A percentile compares a stretch with the other conserved stretches of the same genome.
Evolutionary conservation across 2,888 invertebrate species (phyloP).

Genomic region (Germaria angustata): DNA sequence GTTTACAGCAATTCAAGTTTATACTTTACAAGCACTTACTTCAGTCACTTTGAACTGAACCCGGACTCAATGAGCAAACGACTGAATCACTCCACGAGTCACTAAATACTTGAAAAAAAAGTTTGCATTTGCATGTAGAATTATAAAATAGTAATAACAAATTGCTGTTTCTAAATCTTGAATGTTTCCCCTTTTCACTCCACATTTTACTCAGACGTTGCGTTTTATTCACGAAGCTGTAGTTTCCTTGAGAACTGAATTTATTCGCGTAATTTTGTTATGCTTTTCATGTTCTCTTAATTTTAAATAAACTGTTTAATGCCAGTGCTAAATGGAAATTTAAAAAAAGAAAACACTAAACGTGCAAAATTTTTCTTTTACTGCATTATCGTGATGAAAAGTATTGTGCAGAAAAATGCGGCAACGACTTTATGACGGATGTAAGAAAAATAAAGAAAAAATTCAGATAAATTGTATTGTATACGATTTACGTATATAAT

Average conservation of each 20-base stretch:
- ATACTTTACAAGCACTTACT: slow-evolving; percentile 27
- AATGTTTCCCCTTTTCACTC: too few species aligned
- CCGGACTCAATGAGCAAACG: slow-evolving; percentile 43
- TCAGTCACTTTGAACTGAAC: slow-evolving; percentile 25
- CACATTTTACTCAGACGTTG: too few species aligned
- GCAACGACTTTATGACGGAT: slow-evolving; percentile 21
- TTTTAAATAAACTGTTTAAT: slow-evolving; percentile 25
- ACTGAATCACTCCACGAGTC: slow-evolving; percentile 1
- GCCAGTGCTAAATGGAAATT: not conserved
- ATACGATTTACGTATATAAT: too few species aligned
- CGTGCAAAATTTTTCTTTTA: slow-evolving; percentile 26
- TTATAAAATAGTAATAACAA: too few species aligned
- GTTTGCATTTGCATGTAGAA: too few species aligned
- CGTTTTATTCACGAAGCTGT: too few species aligned
- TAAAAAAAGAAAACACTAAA: not conserved
- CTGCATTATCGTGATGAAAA: slow-evolving; percentile 44
- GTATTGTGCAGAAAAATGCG: slow-evolving; percentile 14
- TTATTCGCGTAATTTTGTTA: not conserved
- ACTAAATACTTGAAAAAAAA: not conserved
- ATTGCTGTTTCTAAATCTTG: too few species aligned
- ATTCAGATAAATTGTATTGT: too few species aligned
- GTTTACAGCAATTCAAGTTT: slow-evolving; percentile 22
- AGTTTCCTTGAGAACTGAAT: too few species aligned
- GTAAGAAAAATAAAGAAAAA: not conserved
- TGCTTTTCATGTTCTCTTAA: slow-evolving; percentile 16